These are phyloP conservation scores for Smithornis capensis DNA, from an alignment of 2,113 vertebrate species.

Conservation along the genomic window DNA sequence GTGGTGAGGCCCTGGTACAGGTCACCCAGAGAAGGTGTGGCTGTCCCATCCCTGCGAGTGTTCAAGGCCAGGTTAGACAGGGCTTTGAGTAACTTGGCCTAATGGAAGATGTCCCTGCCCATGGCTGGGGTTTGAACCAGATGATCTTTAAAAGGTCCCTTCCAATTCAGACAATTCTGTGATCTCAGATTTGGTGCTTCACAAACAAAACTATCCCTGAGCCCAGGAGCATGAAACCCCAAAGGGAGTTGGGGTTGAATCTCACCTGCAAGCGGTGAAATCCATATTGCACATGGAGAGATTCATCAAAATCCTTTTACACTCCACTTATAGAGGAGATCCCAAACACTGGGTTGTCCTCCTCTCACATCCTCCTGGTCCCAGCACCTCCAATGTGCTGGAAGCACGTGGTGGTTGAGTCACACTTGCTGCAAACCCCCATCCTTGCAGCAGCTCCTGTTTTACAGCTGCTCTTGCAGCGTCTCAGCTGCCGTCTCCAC, in stretches of 20 bases:
- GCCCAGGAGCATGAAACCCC: fast-evolving
- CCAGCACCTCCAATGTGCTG: neutral
- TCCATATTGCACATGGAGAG: fast-evolving
- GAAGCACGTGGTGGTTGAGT: neutral
- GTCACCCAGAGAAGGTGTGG: neutral
- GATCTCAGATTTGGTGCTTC: neutral
- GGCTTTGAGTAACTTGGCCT: neutral
- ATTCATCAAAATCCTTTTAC: neutral
- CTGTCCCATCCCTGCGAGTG: neutral
- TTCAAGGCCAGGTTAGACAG: too few relatives aligned
- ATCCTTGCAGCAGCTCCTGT: neutral
- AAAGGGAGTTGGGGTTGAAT: neutral
- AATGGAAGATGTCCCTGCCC: too few relatives aligned
- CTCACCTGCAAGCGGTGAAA: too few relatives aligned
- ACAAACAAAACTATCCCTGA: neutral
- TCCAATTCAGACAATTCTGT: neutral
- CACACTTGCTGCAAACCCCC: neutral
- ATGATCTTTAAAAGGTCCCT: neutral
- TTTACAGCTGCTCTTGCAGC: neutral
- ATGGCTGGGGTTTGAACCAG: neutral
- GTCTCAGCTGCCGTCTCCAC: neutral
- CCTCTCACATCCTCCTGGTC: neutral
- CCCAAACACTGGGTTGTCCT: neutral
- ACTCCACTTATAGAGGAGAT: fast-evolving
- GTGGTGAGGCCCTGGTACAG: neutral